Percentiles rank a stretch among this genome's conserved stretches.
These are phyloP conservation scores for Lethenteron reissneri DNA, from an alignment of 2,113 vertebrate genomes.

Conservation along the genomic window DNA sequence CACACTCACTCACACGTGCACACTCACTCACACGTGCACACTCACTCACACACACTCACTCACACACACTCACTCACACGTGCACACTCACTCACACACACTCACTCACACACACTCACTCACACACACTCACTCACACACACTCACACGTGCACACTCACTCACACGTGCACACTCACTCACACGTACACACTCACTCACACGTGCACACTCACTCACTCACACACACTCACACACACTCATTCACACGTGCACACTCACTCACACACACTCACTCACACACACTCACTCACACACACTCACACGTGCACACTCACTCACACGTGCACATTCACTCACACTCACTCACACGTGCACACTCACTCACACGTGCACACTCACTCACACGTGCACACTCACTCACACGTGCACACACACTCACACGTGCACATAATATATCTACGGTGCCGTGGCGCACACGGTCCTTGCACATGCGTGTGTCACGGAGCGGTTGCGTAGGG, in stretches of 20 bases:
- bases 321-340: neutral
- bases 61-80: neutral
- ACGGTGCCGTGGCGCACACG: too few relatives aligned
- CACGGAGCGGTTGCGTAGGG: too few relatives aligned
- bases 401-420: neutral
- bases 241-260: neutral
- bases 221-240: neutral
- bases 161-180: neutral
- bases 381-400: neutral
- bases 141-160: neutral
- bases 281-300: neutral
- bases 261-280: neutral
- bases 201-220: too few relatives aligned
- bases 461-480: too few relatives aligned
- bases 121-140: neutral
- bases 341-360: neutral
- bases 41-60: neutral
- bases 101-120: neutral
- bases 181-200: neutral
- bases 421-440: neutral
- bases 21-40: neutral
- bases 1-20: neutral
- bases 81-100: neutral
- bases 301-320: neutral
- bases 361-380: neutral